phyloP scores from a whole-genome alignment of 2,797 vertebrate species.

The Alfaro cultratus region DNA sequence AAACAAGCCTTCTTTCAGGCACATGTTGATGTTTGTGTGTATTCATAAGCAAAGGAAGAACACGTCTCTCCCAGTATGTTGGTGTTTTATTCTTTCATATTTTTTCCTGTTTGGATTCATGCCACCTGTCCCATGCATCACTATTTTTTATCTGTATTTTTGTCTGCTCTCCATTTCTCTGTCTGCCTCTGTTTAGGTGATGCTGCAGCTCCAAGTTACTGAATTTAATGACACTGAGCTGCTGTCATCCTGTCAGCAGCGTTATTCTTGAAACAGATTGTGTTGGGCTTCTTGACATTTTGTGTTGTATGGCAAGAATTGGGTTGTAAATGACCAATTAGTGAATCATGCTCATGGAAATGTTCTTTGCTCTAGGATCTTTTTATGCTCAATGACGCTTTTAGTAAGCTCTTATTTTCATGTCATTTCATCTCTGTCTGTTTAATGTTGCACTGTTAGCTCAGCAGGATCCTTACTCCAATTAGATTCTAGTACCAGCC shows the following conservation, averaged over 20 bases:
- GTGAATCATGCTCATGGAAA: slow-evolving; percentile 37
- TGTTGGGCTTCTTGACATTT: slow-evolving; percentile 44
- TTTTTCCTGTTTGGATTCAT: slow-evolving; percentile 16
- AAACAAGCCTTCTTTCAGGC: slow-evolving; percentile 10
- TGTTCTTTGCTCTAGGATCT: slow-evolving; percentile 18
- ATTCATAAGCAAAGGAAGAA: slow-evolving; percentile 6
- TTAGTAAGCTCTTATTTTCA: slow-evolving; percentile 21
- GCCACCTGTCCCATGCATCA: slow-evolving; percentile 12
- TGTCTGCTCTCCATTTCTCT: not conserved
- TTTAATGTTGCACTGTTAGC: slow-evolving; percentile 44
- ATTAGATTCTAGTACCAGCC: slow-evolving; percentile 31
- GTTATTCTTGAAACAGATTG: slow-evolving; percentile 44
- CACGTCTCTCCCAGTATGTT: not conserved
- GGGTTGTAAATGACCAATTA: slow-evolving; percentile 44
- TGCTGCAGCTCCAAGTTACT: slow-evolving; percentile 10
- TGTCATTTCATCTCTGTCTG: slow-evolving; percentile 21
- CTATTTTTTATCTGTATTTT: slow-evolving; percentile 9
- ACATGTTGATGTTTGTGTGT: slow-evolving; percentile 6
- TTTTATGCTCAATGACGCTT: slow-evolving; percentile 37
- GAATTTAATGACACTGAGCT: slow-evolving; percentile 21
- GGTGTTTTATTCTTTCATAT: not conserved
- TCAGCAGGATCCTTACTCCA: slow-evolving; percentile 35
- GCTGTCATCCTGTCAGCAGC: slow-evolving; percentile 8
- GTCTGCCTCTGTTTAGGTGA: slow-evolving; percentile 22
- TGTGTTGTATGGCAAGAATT: slow-evolving; percentile 24